These are phyloP conservation scores for Grallaria varia DNA, from an alignment of 2,113 vertebrate species.

Conservation along the genomic window DNA sequence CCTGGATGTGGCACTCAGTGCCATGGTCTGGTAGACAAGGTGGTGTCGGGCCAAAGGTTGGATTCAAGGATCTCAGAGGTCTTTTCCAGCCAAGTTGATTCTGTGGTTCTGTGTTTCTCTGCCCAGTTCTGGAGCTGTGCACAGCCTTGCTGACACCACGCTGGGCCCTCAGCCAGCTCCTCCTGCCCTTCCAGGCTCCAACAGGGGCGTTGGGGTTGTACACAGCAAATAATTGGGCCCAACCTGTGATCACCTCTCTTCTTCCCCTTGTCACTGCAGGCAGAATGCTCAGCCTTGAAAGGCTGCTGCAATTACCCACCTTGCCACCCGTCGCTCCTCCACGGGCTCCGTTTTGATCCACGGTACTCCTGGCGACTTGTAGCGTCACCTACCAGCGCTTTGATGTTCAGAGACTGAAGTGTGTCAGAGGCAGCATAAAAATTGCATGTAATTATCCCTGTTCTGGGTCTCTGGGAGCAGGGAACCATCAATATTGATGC, in stretches of 20 bases:
- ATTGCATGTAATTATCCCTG: conserved; percentile 56
- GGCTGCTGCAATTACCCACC: background rate
- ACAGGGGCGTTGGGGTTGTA: fast-evolving
- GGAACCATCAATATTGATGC: conserved; percentile 65
- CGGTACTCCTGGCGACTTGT: background rate
- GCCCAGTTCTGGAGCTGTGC: fast-evolving
- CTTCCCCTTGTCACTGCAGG: background rate
- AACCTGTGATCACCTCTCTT: background rate
- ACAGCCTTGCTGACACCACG: fast-evolving
- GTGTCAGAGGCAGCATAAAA: conserved; percentile 51
- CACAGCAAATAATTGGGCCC: background rate
- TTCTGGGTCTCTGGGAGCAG: conserved; percentile 42
- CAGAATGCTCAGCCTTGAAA: background rate
- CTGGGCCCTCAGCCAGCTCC: background rate
- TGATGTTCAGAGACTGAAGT: conserved; percentile 34
- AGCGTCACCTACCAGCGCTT: background rate
- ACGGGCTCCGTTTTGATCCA: conserved; percentile 4
- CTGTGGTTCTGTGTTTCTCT: background rate
- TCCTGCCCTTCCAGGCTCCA: background rate
- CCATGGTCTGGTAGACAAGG: background rate
- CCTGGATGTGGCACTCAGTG: background rate
- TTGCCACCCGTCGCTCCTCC: background rate
- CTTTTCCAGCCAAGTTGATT: background rate
- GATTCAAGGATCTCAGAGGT: background rate
- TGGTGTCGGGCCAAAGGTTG: background rate